Conservation (phyloP, 2,888 invertebrate genomes). For the Sesia apiformis region DNA sequence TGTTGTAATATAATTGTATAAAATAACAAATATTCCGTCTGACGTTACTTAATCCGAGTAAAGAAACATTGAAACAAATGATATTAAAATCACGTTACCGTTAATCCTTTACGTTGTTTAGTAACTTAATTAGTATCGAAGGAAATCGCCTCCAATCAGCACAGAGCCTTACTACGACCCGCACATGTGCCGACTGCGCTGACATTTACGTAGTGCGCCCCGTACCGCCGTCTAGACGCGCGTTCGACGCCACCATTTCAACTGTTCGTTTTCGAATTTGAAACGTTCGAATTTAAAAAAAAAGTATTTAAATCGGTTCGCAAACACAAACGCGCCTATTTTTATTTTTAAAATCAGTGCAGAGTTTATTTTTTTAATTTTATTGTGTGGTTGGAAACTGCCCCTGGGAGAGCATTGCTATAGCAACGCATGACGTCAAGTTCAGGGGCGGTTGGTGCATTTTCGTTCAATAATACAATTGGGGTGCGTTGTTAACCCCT, state of each 20-base stretch:
- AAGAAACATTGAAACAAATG: background rate
- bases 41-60: too few relatives aligned
- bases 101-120: background rate
- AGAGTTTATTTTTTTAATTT: slow-evolving; percentile 19
- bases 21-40: too few relatives aligned
- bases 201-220: slow-evolving; percentile 71
- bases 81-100: background rate
- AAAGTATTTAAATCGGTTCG: slow-evolving; percentile 11
- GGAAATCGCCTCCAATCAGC: slow-evolving; percentile 33
- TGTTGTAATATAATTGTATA: too few relatives aligned
- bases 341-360: slow-evolving; percentile 6
- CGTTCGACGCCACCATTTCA: slow-evolving; percentile 28
- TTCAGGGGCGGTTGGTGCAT: slow-evolving; percentile 71
- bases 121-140: slow-evolving; percentile 12
- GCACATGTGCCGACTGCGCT: slow-evolving; percentile 69
- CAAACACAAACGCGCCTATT: slow-evolving; percentile 28
- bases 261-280: slow-evolving; percentile 9
- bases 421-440: slow-evolving; percentile 68
- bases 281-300: slow-evolving; percentile 15
- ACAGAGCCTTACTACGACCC: slow-evolving; percentile 42
- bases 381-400: slow-evolving; percentile 18
- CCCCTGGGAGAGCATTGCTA: slow-evolving; percentile 55
- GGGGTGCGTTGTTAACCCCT: slow-evolving; percentile 8
- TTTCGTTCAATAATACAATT: slow-evolving; percentile 59
- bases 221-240: slow-evolving; percentile 55